Evolutionary conservation across 2,888 invertebrate genomes (phyloP), one percentile per base, ranked within the genome.

Genomic region (Morpho deidamia): DNA sequence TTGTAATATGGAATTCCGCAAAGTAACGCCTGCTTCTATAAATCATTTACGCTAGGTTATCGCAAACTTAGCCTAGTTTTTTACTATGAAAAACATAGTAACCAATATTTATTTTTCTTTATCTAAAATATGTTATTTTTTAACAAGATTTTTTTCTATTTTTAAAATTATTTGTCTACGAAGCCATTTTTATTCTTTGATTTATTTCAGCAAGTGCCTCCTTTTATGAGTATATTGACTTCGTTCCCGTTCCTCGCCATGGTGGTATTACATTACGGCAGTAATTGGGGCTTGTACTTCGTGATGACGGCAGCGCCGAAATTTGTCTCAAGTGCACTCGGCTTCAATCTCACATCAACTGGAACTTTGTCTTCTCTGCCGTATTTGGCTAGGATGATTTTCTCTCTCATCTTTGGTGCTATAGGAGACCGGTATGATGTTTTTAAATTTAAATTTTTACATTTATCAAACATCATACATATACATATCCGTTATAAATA

Each of bases 291-390:
- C 0, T 69, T 95, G 4, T 94, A 93, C 78, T 94, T 95, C 76
- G 90, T 94, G 51, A 91, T 95, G 80, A 95, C 94, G 0, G 93
- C 94, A 0, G 94, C 95, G 10, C 95, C 95, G 1, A 93, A 94
- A 68, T 95, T 93, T 75, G 90, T 95, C 66, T 93, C 94, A 38
- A 93, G 93, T 63, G 92, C 94, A 0, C 81, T 95, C 8, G 94
- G 94, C 9, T 95, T 94, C 71, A 91, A 94, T 69, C 76, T 95
- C 8, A 91, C 93, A 0, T 92, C 93, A 11, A 94, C 95, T 0
- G 95, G 95, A 33, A 83, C 93, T 0, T 79, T 94, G 3, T 91
- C 95, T 0, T 92, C 94, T 2, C 70, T 94, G 52, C 95, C 95
- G 0, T 94, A 95, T 75, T 83, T 94, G 34, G 93, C 93, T 0